phyloP scores from a whole-genome alignment of 2,888 invertebrate genomes.

The Heteropelma amictum region DNA sequence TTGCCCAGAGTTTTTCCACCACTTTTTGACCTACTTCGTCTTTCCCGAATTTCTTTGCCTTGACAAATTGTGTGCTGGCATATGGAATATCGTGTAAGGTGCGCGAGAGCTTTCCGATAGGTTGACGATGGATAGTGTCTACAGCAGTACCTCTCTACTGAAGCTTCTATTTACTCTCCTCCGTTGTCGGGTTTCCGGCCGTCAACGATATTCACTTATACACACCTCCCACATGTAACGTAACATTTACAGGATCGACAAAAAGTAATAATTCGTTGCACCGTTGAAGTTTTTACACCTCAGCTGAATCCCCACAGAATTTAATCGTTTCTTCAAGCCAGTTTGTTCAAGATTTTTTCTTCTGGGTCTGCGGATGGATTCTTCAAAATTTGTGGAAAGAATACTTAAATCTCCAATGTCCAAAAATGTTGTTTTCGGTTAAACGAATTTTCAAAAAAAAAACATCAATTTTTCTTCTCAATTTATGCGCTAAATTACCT shows the following conservation, averaged over 20 bases:
- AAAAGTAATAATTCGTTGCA: neutral
- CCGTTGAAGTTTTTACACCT: neutral
- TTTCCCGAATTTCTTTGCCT: too few species aligned
- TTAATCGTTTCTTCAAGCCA: too few species aligned
- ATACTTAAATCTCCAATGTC: neutral
- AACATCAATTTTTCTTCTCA: neutral
- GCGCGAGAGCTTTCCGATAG: neutral
- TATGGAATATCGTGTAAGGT: conserved; percentile 33
- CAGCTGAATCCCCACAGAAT: too few species aligned
- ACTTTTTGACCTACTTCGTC: too few species aligned
- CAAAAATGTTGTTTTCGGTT: neutral
- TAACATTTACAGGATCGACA: neutral
- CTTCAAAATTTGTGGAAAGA: too few species aligned
- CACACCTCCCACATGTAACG: neutral
- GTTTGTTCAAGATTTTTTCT: too few species aligned
- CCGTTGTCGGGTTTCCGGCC: conserved; percentile 30
- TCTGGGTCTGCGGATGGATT: too few species aligned
- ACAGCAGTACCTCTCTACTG: conserved; percentile 37
- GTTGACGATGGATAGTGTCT: conserved; percentile 23
- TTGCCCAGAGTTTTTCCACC: too few species aligned
- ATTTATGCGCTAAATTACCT: too few species aligned
- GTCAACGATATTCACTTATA: conserved; percentile 14
- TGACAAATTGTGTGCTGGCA: neutral
- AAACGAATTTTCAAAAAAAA: neutral
- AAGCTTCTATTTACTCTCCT: conserved; percentile 46